Base-by-base conservation (phyloP, 2,113 vertebrate species). In the Perognathus longimembris region DNA sequence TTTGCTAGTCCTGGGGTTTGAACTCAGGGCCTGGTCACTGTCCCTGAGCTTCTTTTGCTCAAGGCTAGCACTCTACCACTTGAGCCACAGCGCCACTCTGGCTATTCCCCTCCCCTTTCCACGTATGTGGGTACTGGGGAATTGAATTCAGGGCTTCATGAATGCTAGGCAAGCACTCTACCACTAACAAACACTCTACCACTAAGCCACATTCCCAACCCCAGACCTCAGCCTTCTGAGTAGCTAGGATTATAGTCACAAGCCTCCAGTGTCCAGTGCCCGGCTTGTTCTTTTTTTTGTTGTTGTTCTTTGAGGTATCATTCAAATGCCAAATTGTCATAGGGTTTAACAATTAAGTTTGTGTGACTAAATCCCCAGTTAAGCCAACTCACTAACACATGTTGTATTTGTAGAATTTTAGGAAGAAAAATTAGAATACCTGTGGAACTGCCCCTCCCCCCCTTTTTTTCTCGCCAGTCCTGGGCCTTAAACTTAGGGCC, bases 381-480 rank as follows among this genome's bases (percentile, higher is more conserved):
- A 59, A 26, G 28, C 30, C 88, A 61, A 93, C 34, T 95, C 66
- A 90, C 63, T 74, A 78, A 90, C 90, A 17, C 90, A 17, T 95
- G 57, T 90, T 85, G 71, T 94, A 67, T 89, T 87, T 90, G 21
- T 96, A 99, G 99, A 73, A 98, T 99, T 97, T 98, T 99, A 93
- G 98, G 99, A 96, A 98, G 98, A 98, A 99, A 98, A 96, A 98
- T 99, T 97, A 98, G 99, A 93, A 98, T 98, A 96, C 99, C 99
- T 90, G 99, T 99, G 96, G 98, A 99, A 97, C 99, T 99, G 96
- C n/a, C n/a, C n/a, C n/a, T n/a, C n/a, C n/a, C n/a, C n/a, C n/a
- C n/a, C n/a, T n/a, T n/a, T n/a, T n/a, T n/a, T n/a, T n/a, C n/a
- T n/a, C n/a, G n/a, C n/a, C n/a, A n/a, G n/a, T n/a, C n/a, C n/a